Percentiles rank a stretch among this genome's conserved stretches.
These are phyloP conservation scores for Onthophagus taurus DNA, from an alignment of 1,140 invertebrate species.

Conservation along the genomic window DNA sequence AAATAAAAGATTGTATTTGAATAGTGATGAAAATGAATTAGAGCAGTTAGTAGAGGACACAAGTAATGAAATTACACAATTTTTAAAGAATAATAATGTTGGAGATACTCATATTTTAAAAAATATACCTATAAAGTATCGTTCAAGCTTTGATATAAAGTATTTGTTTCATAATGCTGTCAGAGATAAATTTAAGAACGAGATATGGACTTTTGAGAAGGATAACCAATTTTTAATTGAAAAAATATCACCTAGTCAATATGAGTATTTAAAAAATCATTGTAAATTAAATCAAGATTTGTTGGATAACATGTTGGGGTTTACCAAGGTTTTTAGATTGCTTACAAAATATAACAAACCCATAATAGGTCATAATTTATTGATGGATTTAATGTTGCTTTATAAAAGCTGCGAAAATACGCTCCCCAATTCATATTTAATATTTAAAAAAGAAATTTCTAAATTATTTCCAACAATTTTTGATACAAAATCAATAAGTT, in stretches of 20 bases:
- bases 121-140: conserved; percentile 15
- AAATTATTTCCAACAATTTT: conserved; percentile 56
- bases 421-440: conserved; percentile 53
- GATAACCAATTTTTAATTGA: conserved; percentile 37
- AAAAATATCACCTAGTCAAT: conserved; percentile 30
- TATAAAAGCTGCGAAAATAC: conserved; percentile 61
- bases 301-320: conserved; percentile 49
- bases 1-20: conserved; percentile 9
- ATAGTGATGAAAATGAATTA: conserved; percentile 12
- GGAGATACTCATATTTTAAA: conserved; percentile 20
- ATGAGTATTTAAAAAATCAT: conserved; percentile 25
- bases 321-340: conserved; percentile 55
- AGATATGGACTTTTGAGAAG: conserved; percentile 41
- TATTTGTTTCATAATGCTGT: conserved; percentile 46
- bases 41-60: conserved; percentile 20
- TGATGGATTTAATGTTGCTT: conserved; percentile 60
- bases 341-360: conserved; percentile 53
- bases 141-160: conserved; percentile 26
- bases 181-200: conserved; percentile 42
- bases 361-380: conserved; percentile 64
- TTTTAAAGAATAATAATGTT: conserved; percentile 23
- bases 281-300: conserved; percentile 40
- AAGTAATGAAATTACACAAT: conserved; percentile 31
- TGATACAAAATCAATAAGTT: conserved; percentile 64
- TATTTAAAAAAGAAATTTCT: conserved; percentile 56